Percentiles rank a stretch among this genome's conserved stretches.
Evolutionary conservation across 1,140 invertebrate species (phyloP).

Genomic region (Caerostris extrusa): DNA sequence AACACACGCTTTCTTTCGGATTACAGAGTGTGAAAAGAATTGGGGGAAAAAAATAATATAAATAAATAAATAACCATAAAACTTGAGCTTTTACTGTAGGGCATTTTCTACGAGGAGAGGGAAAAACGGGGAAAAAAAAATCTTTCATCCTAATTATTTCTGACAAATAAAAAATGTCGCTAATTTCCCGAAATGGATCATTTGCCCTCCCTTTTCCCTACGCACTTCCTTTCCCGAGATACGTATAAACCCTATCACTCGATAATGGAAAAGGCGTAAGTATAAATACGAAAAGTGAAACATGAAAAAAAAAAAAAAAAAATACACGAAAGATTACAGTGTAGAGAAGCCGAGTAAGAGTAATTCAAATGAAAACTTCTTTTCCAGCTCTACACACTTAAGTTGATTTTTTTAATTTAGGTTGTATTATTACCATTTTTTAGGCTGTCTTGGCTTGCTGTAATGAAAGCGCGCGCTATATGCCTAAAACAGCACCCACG

Average conservation of each 20-base stretch:
- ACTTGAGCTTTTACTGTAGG: neutral
- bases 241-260: neutral
- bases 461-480: no score
- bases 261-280: neutral
- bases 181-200: neutral
- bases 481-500: no score
- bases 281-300: neutral
- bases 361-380: neutral
- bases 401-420: no score
- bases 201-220: neutral
- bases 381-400: neutral
- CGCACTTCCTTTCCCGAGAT: neutral
- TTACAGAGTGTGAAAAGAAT: neutral
- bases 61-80: neutral
- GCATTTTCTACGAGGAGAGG: neutral
- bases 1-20: neutral
- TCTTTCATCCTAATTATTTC: neutral
- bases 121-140: neutral
- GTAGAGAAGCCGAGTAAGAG: neutral
- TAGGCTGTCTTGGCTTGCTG: no score
- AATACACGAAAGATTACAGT: neutral
- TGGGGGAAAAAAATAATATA: neutral
- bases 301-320: neutral
- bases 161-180: neutral
- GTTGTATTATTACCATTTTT: no score